A percentile compares a stretch with the other conserved stretches of the same genome.
phyloP scores from a whole-genome alignment of 2,888 invertebrate genomes.

The Dynastes maya region DNA sequence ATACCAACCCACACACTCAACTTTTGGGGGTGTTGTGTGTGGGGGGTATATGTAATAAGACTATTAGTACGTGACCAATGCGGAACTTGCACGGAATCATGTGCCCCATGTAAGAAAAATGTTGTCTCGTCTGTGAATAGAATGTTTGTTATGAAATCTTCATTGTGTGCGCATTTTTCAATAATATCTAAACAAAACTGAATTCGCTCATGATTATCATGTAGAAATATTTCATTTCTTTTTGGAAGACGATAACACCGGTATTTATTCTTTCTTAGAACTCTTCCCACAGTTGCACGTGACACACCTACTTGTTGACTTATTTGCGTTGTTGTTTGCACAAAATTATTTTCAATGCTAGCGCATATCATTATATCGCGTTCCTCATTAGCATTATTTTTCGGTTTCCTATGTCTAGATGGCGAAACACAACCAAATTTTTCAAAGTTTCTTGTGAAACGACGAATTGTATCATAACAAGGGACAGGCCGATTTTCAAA shows the following conservation, averaged over 20 bases:
- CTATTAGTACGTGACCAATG: not conserved
- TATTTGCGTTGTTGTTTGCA: slow-evolving; percentile 1
- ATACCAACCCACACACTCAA: not conserved
- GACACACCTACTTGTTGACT: not conserved
- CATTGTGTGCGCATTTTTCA: not conserved
- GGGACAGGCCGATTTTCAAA: not conserved
- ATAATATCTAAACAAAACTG: slow-evolving; percentile 15
- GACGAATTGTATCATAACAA: too few species aligned
- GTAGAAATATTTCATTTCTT: not conserved
- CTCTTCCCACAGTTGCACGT: not conserved
- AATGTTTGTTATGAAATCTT: not conserved
- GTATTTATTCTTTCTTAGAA: slow-evolving; percentile 4
- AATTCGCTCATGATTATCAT: not conserved
- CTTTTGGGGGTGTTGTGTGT: not conserved
- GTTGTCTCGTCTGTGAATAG: not conserved
- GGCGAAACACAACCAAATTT: too few species aligned
- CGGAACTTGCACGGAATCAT: not conserved
- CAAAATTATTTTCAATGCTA: slow-evolving; percentile 4
- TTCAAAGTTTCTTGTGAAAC: too few species aligned
- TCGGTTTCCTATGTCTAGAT: too few species aligned
- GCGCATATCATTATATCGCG: not conserved
- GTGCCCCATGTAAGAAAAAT: not conserved
- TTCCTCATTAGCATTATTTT: not conserved
- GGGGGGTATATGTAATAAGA: not conserved
- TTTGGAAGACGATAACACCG: slow-evolving; percentile 1